Conservation (phyloP, 2,113 vertebrate genomes). For the Tragulus kanchil region DNA sequence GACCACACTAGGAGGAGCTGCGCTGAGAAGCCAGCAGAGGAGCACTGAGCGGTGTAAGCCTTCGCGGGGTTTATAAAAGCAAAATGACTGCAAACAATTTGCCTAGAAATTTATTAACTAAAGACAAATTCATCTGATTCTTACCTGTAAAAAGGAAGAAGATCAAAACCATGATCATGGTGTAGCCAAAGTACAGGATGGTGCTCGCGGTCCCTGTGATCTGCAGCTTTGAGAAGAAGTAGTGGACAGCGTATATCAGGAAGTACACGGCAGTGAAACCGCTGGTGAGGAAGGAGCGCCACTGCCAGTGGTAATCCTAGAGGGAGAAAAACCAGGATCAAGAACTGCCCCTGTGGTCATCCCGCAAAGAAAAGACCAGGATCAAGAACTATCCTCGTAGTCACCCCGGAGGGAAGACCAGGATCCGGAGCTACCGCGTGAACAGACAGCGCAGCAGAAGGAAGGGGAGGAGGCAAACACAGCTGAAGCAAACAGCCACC, state of each 20-base stretch:
- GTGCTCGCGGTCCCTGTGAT: conserved; percentile 96
- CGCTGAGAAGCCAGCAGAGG: neutral
- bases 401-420: neutral
- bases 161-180: conserved; percentile 97
- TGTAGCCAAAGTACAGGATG: conserved; percentile 96
- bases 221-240: conserved; percentile 96
- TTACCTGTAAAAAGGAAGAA: conserved; percentile 97
- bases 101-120: neutral
- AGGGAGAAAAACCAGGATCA: too few species aligned
- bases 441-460: neutral
- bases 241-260: conserved; percentile 96
- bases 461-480: neutral
- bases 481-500: neutral
- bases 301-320: conserved; percentile 99
- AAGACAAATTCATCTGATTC: conserved; percentile 50
- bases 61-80: neutral
- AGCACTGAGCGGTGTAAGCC: neutral
- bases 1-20: neutral
- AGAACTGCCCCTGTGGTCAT: too few species aligned
- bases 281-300: conserved; percentile 98
- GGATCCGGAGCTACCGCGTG: neutral
- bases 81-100: conserved; percentile 10
- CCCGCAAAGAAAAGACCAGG: too few species aligned
- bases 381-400: too few species aligned
- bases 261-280: conserved; percentile 98